Conservation (phyloP, 2,888 invertebrate genomes). For the Lepidochrysops patricia region DNA sequence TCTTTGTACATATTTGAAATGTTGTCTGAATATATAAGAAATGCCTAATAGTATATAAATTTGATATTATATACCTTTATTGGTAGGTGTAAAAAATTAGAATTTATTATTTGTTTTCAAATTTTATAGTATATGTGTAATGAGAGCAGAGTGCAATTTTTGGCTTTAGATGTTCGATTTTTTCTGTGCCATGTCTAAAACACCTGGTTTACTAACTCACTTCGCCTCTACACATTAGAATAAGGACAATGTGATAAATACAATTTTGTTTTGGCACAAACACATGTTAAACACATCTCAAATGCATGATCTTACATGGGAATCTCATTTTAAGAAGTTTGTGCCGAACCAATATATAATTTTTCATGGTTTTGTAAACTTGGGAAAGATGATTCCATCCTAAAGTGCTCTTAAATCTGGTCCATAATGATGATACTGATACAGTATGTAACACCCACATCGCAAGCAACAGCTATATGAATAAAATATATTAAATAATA, state of each 20-base stretch:
- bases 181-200: slow-evolving; percentile 53
- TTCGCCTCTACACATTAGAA: slow-evolving; percentile 20
- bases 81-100: slow-evolving; percentile 24
- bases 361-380: slow-evolving; percentile 47
- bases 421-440: slow-evolving; percentile 57
- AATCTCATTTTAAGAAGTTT: slow-evolving; percentile 23
- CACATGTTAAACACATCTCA: background rate
- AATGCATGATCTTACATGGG: background rate
- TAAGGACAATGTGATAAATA: slow-evolving; percentile 61
- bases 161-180: slow-evolving; percentile 28
- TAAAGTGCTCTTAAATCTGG: slow-evolving; percentile 71
- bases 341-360: slow-evolving; percentile 45
- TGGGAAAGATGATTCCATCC: slow-evolving; percentile 68
- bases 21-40: slow-evolving; percentile 22
- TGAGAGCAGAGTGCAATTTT: slow-evolving; percentile 43
- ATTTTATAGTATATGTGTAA: slow-evolving; percentile 25
- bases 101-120: slow-evolving; percentile 30
- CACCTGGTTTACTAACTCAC: slow-evolving; percentile 19
- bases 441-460: slow-evolving; percentile 49
- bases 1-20: slow-evolving; percentile 22
- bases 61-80: slow-evolving; percentile 15
- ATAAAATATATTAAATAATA: slow-evolving; percentile 34
- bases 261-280: slow-evolving; percentile 52
- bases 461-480: slow-evolving; percentile 58
- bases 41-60: slow-evolving; percentile 12